Percentiles rank a stretch among this genome's conserved stretches.
These are phyloP conservation scores for Pollachius pollachius DNA, from an alignment of 2,113 vertebrate species.

Conservation along the genomic window DNA sequence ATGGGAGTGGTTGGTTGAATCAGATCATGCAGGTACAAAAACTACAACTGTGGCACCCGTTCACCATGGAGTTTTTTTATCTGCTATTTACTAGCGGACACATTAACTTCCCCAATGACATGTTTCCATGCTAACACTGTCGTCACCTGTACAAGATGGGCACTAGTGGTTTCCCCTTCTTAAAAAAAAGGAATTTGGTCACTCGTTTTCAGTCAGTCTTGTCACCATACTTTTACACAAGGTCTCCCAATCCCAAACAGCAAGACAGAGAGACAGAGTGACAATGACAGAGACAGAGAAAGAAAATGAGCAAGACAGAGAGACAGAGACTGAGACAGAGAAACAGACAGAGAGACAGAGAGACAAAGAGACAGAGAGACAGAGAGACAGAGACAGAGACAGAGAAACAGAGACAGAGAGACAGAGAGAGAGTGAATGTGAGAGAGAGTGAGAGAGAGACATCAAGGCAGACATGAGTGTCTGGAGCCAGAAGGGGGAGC, in stretches of 20 bases:
- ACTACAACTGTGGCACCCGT: slow-evolving; percentile 70
- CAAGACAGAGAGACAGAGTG: slow-evolving; percentile 5
- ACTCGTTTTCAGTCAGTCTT: slow-evolving; percentile 35
- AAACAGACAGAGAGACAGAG: slow-evolving; percentile 5
- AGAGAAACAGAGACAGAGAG: too few relatives aligned
- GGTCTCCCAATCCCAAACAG: not conserved
- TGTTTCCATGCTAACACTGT: slow-evolving; percentile 55
- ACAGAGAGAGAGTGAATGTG: not conserved
- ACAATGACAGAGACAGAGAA: too few relatives aligned
- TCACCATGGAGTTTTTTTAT: slow-evolving; percentile 33
- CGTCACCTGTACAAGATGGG: slow-evolving; percentile 22
- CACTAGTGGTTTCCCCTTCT: slow-evolving; percentile 43
- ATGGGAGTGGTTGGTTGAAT: slow-evolving; percentile 29
- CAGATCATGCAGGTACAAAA: slow-evolving; percentile 68
- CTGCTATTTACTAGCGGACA: too few relatives aligned
- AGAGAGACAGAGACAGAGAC: too few relatives aligned
- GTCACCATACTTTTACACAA: not conserved
- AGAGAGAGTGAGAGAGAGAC: slow-evolving; percentile 1
- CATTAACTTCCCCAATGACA: slow-evolving; percentile 10
- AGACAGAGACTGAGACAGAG: too few relatives aligned
- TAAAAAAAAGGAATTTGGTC: slow-evolving; percentile 17
- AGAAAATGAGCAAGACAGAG: too few relatives aligned
- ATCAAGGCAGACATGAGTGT: not conserved
- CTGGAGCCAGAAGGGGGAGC: not conserved
- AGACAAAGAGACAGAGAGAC: not conserved